Evolutionary conservation across 1,140 invertebrate genomes (phyloP).

Genomic region (Drosophila tristis): DNA sequence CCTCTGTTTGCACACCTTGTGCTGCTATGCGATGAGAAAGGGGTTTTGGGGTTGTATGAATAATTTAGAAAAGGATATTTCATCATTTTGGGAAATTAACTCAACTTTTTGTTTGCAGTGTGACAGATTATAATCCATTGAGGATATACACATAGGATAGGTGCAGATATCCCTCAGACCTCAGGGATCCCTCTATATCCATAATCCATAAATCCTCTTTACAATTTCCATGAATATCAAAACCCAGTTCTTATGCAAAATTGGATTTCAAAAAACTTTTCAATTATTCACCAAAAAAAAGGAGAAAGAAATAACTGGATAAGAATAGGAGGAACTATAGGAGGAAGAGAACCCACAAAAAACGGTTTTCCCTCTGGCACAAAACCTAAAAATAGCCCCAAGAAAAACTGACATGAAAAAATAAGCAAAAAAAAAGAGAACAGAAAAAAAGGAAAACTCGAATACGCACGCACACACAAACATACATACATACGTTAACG

Average conservation of each 20-base stretch:
- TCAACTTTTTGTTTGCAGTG: neutral
- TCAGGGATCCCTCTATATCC: conserved; percentile 6
- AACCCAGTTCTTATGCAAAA: conserved; percentile 43
- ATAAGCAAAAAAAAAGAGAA: conserved; percentile 2
- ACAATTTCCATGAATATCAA: conserved; percentile 45
- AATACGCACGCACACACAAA: conserved; percentile 10
- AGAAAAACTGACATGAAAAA: conserved; percentile 43
- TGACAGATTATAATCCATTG: neutral
- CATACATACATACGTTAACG: neutral
- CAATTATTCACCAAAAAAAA: conserved; percentile 49
- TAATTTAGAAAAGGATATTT: conserved; percentile 14
- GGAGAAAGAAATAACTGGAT: neutral
- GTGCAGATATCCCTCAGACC: conserved; percentile 4
- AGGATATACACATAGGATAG: conserved; percentile 3
- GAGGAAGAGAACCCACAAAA: neutral
- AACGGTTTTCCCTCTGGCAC: conserved; percentile 13
- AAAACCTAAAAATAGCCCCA: conserved; percentile 59
- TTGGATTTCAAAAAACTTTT: conserved; percentile 49
- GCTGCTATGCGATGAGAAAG: neutral
- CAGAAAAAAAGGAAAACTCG: conserved; percentile 33
- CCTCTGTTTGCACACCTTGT: neutral
- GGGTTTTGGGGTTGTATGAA: conserved; percentile 8
- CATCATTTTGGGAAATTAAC: conserved; percentile 16
- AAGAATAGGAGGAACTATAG: too few relatives aligned
- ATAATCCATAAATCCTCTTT: conserved; percentile 27